These are phyloP conservation scores for Ditylenchus weischeri DNA, from an alignment of 2,888 invertebrate genomes.

Conservation along the genomic window DNA sequence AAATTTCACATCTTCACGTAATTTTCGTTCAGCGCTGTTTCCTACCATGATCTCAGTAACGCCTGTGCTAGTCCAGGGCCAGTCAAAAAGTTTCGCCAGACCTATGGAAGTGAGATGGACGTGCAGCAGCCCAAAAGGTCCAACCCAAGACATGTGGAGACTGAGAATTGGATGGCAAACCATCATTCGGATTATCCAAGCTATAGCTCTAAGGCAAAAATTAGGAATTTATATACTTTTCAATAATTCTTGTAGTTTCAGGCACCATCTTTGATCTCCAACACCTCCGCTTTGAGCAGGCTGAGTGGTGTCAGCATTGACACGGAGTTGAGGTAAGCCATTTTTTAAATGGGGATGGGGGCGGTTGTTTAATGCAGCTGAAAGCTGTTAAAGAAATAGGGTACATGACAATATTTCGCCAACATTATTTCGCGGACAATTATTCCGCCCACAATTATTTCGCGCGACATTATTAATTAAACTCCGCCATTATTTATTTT, in stretches of 20 bases:
- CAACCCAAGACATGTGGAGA: background rate
- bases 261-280: constrained; percentile 17
- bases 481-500: no score
- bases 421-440: no score
- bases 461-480: no score
- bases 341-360: no score
- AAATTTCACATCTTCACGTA: no score
- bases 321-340: constrained; percentile 1
- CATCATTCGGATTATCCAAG: constrained; percentile 6
- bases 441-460: no score
- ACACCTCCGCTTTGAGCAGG: background rate
- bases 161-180: constrained; percentile 16
- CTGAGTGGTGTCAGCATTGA: constrained; percentile 15
- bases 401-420: no score
- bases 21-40: background rate
- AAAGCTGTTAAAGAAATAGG: no score
- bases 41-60: constrained; percentile 3
- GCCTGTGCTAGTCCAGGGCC: constrained; percentile 16
- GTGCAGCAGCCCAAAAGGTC: background rate
- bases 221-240: no score
- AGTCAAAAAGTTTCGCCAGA: constrained; percentile 11
- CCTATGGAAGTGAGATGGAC: constrained; percentile 7
- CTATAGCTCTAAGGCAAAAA: constrained; percentile 6
- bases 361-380: no score
- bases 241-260: no score